Conservation (phyloP, 2,113 vertebrate species). For the Electrona antarctica region DNA sequence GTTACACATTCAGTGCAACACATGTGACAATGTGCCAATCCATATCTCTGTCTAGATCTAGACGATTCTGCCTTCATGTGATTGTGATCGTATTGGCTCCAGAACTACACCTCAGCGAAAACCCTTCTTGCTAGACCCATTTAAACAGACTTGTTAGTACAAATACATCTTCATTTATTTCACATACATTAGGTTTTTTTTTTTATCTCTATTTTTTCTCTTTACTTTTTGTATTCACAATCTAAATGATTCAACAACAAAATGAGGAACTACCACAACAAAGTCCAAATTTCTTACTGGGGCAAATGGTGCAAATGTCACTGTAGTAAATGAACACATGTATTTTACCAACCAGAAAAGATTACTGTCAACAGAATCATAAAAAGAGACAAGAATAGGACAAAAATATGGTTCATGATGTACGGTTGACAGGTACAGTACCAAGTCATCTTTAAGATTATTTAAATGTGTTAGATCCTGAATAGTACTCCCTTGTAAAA, state of each 20-base stretch:
- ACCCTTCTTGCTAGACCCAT: constrained; percentile 21
- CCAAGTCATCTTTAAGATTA: constrained; percentile 48
- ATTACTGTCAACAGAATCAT: constrained; percentile 68
- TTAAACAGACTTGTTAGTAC: constrained; percentile 65
- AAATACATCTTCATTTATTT: constrained; percentile 85
- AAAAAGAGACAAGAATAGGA: constrained; percentile 48
- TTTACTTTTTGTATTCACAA: constrained; percentile 79
- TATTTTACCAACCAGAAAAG: constrained; percentile 70
- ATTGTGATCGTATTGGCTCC: too few relatives aligned
- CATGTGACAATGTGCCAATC: not conserved
- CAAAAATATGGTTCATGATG: constrained; percentile 50
- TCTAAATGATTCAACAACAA: constrained; percentile 86
- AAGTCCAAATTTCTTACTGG: constrained; percentile 78
- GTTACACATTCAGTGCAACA: too few relatives aligned
- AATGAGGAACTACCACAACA: constrained; percentile 86
- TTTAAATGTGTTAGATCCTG: constrained; percentile 46
- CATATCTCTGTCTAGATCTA: not conserved
- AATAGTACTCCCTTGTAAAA: constrained; percentile 64
- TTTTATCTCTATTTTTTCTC: constrained; percentile 60
- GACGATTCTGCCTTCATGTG: too few relatives aligned
- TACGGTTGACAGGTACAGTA: constrained; percentile 36
- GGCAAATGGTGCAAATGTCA: constrained; percentile 73
- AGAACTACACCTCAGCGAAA: too few relatives aligned
- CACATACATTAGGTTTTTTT: constrained; percentile 78
- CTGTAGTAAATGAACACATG: constrained; percentile 74